Evolutionary conservation across 35 echinoderm and acorn worm species (phyloP).

Genomic region (Heliocidaris erythrogramma): DNA sequence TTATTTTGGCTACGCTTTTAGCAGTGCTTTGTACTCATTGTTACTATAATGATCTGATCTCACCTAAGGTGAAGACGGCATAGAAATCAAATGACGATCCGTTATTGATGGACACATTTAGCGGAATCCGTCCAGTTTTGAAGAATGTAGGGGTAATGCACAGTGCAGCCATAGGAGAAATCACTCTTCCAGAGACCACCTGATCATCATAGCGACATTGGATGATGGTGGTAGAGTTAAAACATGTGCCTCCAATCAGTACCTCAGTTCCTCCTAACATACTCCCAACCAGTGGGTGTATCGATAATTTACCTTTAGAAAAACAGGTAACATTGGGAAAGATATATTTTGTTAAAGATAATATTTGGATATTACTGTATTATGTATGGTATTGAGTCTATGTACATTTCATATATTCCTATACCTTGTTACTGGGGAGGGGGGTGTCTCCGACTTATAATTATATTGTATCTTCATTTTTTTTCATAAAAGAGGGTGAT

Average conservation of each 20-base stretch:
- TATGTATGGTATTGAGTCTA: no score
- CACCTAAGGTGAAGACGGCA: slow-evolving; percentile 7
- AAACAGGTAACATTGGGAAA: background rate
- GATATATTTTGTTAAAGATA: no score
- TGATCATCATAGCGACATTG: slow-evolving; percentile 23
- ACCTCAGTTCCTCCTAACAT: slow-evolving; percentile 44
- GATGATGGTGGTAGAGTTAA: slow-evolving; percentile 14
- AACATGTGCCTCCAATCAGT: background rate
- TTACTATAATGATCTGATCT: background rate
- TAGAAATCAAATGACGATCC: background rate
- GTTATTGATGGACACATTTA: slow-evolving; percentile 21
- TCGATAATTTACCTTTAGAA: background rate
- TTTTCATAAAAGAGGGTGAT: no score
- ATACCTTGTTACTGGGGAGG: no score
- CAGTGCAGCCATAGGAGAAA: background rate
- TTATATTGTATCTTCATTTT: no score
- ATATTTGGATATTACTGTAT: no score
- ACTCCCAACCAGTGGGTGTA: slow-evolving; percentile 4
- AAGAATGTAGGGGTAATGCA: slow-evolving; percentile 48
- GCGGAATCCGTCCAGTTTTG: slow-evolving; percentile 39
- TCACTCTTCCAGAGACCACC: background rate
- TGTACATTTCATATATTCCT: no score
- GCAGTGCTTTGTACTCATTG: no score
- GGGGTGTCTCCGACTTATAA: no score
- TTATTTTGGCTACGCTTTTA: no score